These are phyloP conservation scores for Schizopygopsis pylzovi DNA, from an alignment of 2,797 vertebrate genomes.

Conservation along the genomic window DNA sequence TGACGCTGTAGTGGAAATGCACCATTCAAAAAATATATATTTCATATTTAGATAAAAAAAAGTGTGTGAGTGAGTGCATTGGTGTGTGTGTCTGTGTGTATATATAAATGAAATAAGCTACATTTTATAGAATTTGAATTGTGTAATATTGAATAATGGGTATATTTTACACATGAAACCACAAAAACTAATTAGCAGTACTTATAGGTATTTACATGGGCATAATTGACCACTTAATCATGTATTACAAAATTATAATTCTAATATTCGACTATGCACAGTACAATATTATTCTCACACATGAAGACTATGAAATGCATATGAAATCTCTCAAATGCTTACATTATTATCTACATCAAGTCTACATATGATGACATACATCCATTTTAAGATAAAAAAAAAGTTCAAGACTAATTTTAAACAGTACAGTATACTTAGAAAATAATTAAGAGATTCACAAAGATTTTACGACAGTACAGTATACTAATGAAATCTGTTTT, in stretches of 20 bases:
- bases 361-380: background rate
- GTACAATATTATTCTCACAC: background rate
- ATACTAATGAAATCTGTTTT: background rate
- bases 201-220: background rate
- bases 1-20: no score
- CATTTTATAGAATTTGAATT: background rate
- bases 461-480: background rate
- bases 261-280: background rate
- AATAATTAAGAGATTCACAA: slow-evolving; percentile 8
- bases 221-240: background rate
- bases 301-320: background rate
- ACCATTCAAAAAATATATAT: no score
- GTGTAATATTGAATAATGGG: background rate
- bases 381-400: background rate
- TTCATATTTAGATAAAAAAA: no score
- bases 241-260: background rate
- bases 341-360: slow-evolving; percentile 11
- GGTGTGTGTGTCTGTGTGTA: no score
- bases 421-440: slow-evolving; percentile 49
- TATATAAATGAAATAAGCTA: background rate
- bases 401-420: background rate
- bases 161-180: background rate
- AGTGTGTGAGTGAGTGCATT: background rate
- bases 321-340: background rate
- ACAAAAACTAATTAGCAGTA: background rate